A percentile compares a stretch with the other conserved stretches of the same genome.
phyloP scores from a whole-genome alignment of 1,140 invertebrate species.

The Anagrus nilaparvatae region DNA sequence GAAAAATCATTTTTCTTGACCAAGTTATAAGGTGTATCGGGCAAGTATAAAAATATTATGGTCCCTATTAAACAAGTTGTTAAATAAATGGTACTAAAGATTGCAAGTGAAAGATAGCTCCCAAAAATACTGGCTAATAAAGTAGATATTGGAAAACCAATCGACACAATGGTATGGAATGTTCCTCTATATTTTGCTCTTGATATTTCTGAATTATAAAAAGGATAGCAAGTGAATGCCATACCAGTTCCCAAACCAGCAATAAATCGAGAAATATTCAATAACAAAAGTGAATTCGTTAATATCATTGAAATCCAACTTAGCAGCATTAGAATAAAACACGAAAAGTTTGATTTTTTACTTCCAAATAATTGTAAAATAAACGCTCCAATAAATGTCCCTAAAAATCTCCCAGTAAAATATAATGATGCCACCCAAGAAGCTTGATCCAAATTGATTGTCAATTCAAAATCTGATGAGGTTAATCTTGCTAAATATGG shows the following conservation, averaged over 20 bases:
- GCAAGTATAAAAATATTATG: no score
- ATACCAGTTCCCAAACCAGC: no score
- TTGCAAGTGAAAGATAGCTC: no score
- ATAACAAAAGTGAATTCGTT: no score
- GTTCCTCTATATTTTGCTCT: slow-evolving; percentile 51
- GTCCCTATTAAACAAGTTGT: no score
- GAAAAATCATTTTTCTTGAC: slow-evolving; percentile 44
- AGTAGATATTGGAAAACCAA: no score
- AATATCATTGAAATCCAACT: no score
- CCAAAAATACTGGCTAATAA: no score
- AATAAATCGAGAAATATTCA: no score
- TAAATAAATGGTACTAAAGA: no score
- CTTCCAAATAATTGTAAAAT: slow-evolving; percentile 47
- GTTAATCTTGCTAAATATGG: slow-evolving; percentile 46
- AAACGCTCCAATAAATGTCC: slow-evolving; percentile 30
- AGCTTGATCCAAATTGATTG: slow-evolving; percentile 45
- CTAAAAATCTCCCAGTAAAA: slow-evolving; percentile 36
- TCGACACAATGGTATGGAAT: no score
- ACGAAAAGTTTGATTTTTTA: slow-evolving; percentile 54
- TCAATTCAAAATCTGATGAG: slow-evolving; percentile 37
- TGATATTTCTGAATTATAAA: slow-evolving; percentile 56
- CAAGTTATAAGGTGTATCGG: slow-evolving; percentile 59
- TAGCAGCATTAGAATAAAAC: no score
- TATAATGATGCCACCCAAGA: slow-evolving; percentile 54
- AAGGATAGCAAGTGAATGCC: slow-evolving; percentile 53